Evolutionary conservation across 2,888 invertebrate genomes (phyloP).

Genomic region (Drosophila heteroneura): DNA sequence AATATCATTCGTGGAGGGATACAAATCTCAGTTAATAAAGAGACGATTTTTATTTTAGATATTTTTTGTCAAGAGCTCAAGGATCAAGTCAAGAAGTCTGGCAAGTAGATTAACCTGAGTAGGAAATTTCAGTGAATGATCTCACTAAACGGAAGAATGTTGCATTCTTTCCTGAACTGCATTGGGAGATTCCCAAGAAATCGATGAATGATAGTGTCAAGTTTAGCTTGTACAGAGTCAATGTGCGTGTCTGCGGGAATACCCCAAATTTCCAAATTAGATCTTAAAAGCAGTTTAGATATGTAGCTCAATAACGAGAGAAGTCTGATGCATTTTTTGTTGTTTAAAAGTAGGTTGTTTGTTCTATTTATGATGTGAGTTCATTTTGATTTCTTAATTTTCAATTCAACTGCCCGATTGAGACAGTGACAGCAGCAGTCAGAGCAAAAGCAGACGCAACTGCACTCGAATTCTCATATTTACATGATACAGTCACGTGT

Average conservation of each 20-base stretch:
- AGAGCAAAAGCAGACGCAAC: not conserved
- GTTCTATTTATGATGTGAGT: not conserved
- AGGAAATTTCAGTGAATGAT: not conserved
- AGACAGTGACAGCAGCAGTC: conserved; percentile 17
- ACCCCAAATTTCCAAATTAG: not conserved
- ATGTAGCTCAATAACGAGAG: not conserved
- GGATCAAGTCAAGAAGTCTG: not conserved
- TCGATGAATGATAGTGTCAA: not conserved
- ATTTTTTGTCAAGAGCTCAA: not conserved
- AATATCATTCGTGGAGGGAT: not conserved
- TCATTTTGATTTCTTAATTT: conserved; percentile 11
- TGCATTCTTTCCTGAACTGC: not conserved
- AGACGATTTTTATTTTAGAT: not conserved
- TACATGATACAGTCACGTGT: conserved; percentile 21
- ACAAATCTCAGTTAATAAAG: not conserved
- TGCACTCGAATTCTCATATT: conserved; percentile 12
- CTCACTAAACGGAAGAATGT: not conserved
- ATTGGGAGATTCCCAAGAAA: not conserved
- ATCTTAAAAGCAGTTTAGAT: not conserved
- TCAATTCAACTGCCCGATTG: conserved; percentile 34
- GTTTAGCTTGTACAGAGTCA: not conserved
- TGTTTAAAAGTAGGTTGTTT: not conserved
- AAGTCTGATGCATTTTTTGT: not conserved
- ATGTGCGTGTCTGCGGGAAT: not conserved
- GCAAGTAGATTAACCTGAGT: not conserved